Evolutionary conservation across 2,797 vertebrate genomes (phyloP).

Genomic region (Ctenopoma multispine): DNA sequence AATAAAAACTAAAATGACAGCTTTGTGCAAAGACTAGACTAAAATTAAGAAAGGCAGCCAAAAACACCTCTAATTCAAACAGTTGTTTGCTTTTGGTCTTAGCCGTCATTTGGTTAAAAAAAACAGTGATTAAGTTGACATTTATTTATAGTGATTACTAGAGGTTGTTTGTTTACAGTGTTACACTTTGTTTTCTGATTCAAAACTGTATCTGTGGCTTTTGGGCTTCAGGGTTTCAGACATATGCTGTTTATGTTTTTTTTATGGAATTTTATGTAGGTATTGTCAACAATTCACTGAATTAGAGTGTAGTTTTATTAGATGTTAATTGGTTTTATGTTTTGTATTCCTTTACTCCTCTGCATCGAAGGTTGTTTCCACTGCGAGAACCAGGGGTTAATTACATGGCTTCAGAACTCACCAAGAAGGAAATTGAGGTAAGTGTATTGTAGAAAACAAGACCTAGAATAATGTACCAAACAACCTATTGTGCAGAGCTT

Average conservation of each 20-base stretch:
- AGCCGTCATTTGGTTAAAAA: not conserved
- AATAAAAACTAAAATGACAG: no score
- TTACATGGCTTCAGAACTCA: constrained; percentile 91
- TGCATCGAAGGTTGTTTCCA: constrained; percentile 91
- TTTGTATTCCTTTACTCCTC: constrained; percentile 19
- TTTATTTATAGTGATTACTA: not conserved
- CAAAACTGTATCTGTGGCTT: not conserved
- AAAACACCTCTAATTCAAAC: no score
- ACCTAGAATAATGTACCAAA: not conserved
- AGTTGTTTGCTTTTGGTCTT: no score
- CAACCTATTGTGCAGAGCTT: constrained; percentile 4
- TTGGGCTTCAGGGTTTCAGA: not conserved
- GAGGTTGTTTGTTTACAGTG: no score
- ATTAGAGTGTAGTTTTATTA: constrained; percentile 8
- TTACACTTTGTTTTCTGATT: no score
- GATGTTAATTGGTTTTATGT: constrained; percentile 38
- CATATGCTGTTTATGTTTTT: no score
- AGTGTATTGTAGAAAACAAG: constrained; percentile 26
- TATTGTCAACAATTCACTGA: not conserved
- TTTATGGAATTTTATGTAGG: not conserved
- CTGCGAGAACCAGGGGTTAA: constrained; percentile 96
- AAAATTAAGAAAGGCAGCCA: no score
- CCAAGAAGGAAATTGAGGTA: constrained; percentile 92
- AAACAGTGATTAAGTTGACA: not conserved
- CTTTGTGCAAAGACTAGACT: no score